Percentiles rank a stretch among this genome's conserved stretches.
phyloP scores from a whole-genome alignment of 2,113 vertebrate genomes.

The Petrocephalus microphthalmus region DNA sequence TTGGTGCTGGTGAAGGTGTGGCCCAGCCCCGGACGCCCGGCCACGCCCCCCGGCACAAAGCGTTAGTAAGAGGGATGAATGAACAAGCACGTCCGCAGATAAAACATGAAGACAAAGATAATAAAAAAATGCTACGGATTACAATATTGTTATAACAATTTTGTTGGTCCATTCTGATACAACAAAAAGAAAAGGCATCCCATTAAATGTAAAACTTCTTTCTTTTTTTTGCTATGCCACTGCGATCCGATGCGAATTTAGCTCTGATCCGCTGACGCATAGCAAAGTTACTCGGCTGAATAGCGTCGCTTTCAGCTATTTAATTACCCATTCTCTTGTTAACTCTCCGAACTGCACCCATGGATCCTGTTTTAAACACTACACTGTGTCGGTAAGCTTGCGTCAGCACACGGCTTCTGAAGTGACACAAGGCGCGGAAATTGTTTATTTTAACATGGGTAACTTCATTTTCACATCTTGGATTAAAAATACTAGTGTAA shows the following conservation, averaged over 20 bases:
- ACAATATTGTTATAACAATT: background rate
- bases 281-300: background rate
- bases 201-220: background rate
- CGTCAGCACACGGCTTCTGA: background rate
- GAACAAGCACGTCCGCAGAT: background rate
- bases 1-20: slow-evolving; percentile 45
- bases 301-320: slow-evolving; percentile 1
- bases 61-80: background rate
- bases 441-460: background rate
- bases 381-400: background rate
- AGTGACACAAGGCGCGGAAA: background rate
- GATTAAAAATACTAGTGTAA: background rate
- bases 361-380: background rate
- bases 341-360: background rate
- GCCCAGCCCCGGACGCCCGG: background rate
- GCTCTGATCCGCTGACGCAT: background rate
- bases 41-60: background rate
- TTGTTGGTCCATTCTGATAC: background rate
- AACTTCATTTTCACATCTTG: background rate
- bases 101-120: background rate
- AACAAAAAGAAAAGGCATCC: background rate
- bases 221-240: background rate
- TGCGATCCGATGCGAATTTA: background rate
- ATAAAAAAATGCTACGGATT: background rate
- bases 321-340: background rate